phyloP scores from a whole-genome alignment of 1,140 invertebrate species.

The Drosophila nikananu region DNA sequence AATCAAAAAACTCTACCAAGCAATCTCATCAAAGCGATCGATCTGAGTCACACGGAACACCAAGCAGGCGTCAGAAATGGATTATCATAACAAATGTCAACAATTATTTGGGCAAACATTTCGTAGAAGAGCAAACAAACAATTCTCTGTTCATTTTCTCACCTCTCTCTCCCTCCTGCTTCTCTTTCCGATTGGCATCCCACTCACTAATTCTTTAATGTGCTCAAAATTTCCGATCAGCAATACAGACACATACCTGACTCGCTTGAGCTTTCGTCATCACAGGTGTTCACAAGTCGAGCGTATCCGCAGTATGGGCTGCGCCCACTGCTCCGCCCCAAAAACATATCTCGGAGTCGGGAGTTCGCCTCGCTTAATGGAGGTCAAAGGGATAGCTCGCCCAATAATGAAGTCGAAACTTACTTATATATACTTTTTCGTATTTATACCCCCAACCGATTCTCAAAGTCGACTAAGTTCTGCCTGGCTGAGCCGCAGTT shows the following conservation, averaged over 20 bases:
- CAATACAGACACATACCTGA: constrained; percentile 58
- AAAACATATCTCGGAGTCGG: constrained; percentile 33
- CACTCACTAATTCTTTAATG: neutral
- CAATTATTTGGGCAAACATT: constrained; percentile 34
- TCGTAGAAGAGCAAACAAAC: constrained; percentile 21
- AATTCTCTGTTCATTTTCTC: constrained; percentile 9
- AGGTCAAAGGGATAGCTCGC: neutral
- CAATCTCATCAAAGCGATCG: neutral
- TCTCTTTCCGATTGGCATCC: neutral
- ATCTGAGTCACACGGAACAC: constrained; percentile 12
- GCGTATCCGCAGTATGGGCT: constrained; percentile 41
- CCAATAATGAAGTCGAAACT: neutral
- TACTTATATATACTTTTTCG: neutral
- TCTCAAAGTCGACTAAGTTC: constrained; percentile 48
- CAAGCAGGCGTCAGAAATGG: constrained; percentile 32
- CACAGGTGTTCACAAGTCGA: constrained; percentile 47
- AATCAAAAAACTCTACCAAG: neutral
- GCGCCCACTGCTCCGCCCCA: constrained; percentile 25
- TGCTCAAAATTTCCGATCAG: neutral
- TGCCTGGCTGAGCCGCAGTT: constrained; percentile 15
- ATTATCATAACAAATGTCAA: constrained; percentile 33
- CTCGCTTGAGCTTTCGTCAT: constrained; percentile 29
- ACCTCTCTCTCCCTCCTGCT: neutral
- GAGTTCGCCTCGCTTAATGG: neutral
- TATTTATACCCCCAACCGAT: constrained; percentile 21